phyloP scores from a whole-genome alignment of 2,113 vertebrate species.

The cat (Felis catus) region DNA sequence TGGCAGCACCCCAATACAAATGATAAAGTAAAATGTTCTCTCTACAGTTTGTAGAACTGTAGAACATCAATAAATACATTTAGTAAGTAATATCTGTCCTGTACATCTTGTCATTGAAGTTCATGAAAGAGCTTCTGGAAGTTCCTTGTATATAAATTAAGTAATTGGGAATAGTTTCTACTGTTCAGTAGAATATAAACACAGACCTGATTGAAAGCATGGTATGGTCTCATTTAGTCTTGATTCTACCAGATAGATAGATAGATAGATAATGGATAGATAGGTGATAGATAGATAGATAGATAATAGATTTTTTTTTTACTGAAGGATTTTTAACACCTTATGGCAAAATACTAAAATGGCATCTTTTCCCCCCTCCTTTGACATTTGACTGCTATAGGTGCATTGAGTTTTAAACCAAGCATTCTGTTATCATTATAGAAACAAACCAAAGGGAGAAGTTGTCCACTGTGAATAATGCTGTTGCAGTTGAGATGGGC shows the following conservation, averaged over 20 bases:
- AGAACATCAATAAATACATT: not conserved
- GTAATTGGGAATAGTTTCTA: not conserved
- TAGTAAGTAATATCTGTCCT: conserved; percentile 17
- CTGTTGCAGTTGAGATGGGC: not conserved
- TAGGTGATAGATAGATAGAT: not conserved
- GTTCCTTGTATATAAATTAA: not conserved
- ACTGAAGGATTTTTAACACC: not conserved
- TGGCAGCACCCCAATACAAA: conserved; percentile 7
- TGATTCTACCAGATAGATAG: not conserved
- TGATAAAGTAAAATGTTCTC: conserved; percentile 44
- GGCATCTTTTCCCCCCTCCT: not conserved
- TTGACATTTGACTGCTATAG: not conserved
- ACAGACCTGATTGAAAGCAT: not conserved
- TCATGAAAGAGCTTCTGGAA: not conserved
- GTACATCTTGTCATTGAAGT: not conserved
- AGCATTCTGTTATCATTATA: not conserved
- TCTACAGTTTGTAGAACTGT: not conserved
- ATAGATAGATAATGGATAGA: too few relatives aligned
- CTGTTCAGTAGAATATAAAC: not conserved
- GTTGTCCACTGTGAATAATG: conserved; percentile 17
- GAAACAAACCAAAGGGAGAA: not conserved
- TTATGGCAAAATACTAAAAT: not conserved
- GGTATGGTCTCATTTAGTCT: not conserved
- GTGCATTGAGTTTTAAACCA: not conserved
- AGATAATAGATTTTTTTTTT: not conserved